phyloP scores from a whole-genome alignment of 2,113 vertebrate genomes.

The Atractosteus spatula region DNA sequence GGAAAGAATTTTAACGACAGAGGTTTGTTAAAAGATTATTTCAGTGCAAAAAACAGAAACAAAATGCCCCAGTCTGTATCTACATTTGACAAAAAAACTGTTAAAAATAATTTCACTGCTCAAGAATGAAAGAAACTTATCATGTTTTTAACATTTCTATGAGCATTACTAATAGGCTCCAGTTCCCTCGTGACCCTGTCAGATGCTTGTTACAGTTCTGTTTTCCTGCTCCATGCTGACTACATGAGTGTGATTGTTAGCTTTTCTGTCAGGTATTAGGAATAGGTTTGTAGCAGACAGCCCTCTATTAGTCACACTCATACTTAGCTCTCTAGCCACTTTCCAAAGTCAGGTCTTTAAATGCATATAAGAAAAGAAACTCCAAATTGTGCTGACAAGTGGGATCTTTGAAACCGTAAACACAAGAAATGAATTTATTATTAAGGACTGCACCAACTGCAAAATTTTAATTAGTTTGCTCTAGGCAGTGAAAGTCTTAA shows the following conservation, averaged over 20 bases:
- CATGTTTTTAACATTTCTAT: too few relatives aligned
- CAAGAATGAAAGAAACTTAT: too few relatives aligned
- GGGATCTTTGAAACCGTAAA: background rate
- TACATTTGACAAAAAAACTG: background rate
- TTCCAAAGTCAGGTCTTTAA: background rate
- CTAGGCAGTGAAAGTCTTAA: background rate
- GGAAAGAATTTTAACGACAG: conserved; percentile 56
- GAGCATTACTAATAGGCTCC: too few relatives aligned
- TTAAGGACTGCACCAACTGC: conserved; percentile 3
- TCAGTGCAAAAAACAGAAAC: background rate
- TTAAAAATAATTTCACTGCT: too few relatives aligned
- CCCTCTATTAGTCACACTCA: background rate
- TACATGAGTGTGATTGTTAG: too few relatives aligned
- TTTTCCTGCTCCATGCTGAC: too few relatives aligned
- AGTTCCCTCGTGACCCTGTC: too few relatives aligned
- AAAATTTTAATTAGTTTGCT: background rate
- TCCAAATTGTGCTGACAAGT: background rate
- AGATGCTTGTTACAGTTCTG: too few relatives aligned
- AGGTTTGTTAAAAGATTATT: conserved; percentile 43
- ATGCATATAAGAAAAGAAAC: background rate
- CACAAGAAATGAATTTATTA: conserved; percentile 1
- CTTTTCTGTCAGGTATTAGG: too few relatives aligned
- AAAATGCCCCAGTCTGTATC: background rate
- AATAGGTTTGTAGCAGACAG: background rate
- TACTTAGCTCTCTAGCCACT: background rate